phyloP scores from a whole-genome alignment of 2,113 vertebrate genomes.

The Phainopepla nitens region DNA sequence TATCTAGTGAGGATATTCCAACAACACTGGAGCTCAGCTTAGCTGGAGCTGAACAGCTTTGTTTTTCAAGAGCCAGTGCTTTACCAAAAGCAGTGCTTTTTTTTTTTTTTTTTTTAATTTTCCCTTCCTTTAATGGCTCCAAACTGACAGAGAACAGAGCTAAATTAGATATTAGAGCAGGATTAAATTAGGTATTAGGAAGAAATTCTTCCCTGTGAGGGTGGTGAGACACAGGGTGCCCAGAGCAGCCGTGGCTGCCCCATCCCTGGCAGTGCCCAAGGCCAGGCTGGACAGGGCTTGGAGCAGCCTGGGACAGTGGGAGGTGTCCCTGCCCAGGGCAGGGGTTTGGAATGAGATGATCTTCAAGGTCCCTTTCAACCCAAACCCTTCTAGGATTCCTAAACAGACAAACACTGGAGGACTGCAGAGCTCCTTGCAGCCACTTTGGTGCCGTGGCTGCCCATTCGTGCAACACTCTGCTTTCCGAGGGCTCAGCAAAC shows the following conservation, averaged over 20 bases:
- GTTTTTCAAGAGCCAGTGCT: not conserved
- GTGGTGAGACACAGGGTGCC: not conserved
- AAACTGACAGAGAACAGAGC: not conserved
- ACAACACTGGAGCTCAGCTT: not conserved
- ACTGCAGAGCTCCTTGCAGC: not conserved
- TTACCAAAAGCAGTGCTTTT: not conserved
- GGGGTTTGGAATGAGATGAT: not conserved
- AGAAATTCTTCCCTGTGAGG: not conserved
- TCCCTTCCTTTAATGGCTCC: not conserved
- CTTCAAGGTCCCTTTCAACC: not conserved
- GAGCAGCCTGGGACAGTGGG: not conserved
- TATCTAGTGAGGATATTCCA: not conserved
- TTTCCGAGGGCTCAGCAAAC: conserved; percentile 20
- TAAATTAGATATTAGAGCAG: not conserved
- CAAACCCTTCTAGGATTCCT: not conserved
- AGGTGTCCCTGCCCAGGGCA: not conserved
- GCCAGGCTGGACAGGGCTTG: not conserved
- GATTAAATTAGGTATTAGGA: not conserved
- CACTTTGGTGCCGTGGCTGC: not conserved
- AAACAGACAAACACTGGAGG: not conserved
- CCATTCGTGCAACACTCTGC: not conserved
- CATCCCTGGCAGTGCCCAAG: not conserved
- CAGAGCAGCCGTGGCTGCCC: not conserved
- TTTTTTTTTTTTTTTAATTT: not conserved
- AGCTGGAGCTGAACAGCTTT: not conserved